Evolutionary conservation across 2,113 vertebrate genomes (phyloP), one percentile per base, ranked within the genome.

Genomic region (Chelonoidis abingdonii): DNA sequence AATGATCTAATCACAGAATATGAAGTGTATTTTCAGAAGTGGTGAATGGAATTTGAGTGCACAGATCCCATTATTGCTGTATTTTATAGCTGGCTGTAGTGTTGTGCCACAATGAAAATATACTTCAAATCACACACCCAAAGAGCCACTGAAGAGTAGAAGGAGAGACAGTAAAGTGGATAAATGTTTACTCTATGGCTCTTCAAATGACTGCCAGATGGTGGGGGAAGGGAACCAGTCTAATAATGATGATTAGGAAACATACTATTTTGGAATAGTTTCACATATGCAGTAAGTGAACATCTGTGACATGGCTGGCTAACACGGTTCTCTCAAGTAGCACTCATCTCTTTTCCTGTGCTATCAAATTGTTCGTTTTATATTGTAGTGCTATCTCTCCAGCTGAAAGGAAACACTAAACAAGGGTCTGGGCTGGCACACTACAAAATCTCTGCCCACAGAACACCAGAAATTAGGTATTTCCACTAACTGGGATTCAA

Each of bases 11-110:
- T 69, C 62, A 19, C 13, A 69, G 49, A 35, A 44, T 35, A 49
- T 14, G 35, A 84, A 27, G 13, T 84, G 21, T 35, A 24, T 50
- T 84, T 1, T 24, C 31, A 29, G 6, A 10, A 69, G 1, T 3
- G 10, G 1, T 53, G 21, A 35, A 83, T 22, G 52, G 29, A 5
- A 0, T 0, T 14, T 91, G 76, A 72, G 47, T 4, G 78, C 72
- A 4, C 1, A 0, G 54, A 27, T 3, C 4, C 24, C 44, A 2
- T 1, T 25, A 13, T 81, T 78, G 49, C 47, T 65, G 47, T 69
- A 35, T n/a, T 69, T 21, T 69, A n/a, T n/a, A n/a, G 31, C 17
- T 69, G 62, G 35, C 35, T 69, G 31, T n/a, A 49, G 21, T 89
- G 72, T 79, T 52, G 24, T 7, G 35, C 31, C 72, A 86, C 56